Evolutionary conservation across 2,888 invertebrate genomes (phyloP), one percentile per base, ranked within the genome.

Genomic region (Uropetala carovei): DNA sequence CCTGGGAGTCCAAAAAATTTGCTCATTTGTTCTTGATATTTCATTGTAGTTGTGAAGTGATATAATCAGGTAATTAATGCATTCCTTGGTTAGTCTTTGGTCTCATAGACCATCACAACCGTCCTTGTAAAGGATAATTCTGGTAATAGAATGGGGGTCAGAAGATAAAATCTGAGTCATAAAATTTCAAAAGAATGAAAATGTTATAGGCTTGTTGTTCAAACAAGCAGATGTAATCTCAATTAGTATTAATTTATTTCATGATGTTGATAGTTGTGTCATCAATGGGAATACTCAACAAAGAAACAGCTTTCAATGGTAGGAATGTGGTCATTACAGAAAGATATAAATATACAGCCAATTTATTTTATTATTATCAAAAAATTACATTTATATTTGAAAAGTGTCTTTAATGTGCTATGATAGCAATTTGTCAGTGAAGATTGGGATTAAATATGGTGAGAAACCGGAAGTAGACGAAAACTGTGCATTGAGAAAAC

Each of bases 21-120:
- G 89, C 89, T 89, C 89, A 89, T 89, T 89, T 64, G 18, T 68
- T 43, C 89, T 64, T 89, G 43, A 89, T 89, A n/a, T 89, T 89
- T 89, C n/a, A 89, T 89, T 89, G 64, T 43, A 64, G 64, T 64
- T 68, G 64, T 64, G 60, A 89, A 57, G 83, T 83, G 83, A 83
- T 57, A 83, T n/a, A 27, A 83, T 83, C 83, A 83, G 89, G 89
- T 89, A 64, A 60, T 89, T 59, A 30, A 68, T 64, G 56, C 89
- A 89, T 89, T 89, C 89, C 89, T 89, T 68, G 89, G 60, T 30
- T 68, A 86, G n/a, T 64, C 89, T 64, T 64, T 89, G 89, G 89
- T 89, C 64, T 89, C 11, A 43, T 14, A 68, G 89, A 64, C 43
- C 89, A 64, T 59, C 10, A n/a, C 30, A 89, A 64, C 60, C 89